Percentiles rank a stretch among this genome's conserved stretches.
Conservation (phyloP, 37 sponge, comb jelly and placozoan genomes). For the Chondrosia reniformis region DNA sequence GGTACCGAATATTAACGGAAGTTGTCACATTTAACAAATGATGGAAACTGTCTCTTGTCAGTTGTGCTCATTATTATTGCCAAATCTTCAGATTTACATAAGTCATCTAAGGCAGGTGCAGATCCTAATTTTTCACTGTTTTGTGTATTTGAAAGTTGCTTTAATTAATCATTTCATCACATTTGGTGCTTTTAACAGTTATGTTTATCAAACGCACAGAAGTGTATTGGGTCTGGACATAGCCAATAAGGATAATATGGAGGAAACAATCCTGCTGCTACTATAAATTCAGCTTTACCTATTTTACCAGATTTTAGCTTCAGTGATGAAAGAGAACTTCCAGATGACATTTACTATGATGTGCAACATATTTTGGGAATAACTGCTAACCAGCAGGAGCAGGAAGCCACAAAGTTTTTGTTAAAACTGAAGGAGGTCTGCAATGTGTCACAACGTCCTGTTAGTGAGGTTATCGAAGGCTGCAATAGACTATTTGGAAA, state of each 20-base stretch:
- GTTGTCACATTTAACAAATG: too few species aligned
- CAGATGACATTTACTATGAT: not conserved
- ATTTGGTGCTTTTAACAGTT: not conserved
- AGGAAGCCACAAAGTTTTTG: too few species aligned
- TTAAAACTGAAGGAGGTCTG: too few species aligned
- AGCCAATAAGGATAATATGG: not conserved
- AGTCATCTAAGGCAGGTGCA: not conserved
- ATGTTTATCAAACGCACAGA: not conserved
- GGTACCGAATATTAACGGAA: too few species aligned
- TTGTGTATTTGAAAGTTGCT: not conserved
- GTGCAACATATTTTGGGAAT: not conserved
- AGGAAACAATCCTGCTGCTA: not conserved
- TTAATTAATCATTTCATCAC: not conserved
- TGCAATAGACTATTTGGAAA: too few species aligned
- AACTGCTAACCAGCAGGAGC: not conserved
- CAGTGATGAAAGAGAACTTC: not conserved
- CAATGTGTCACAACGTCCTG: too few species aligned
- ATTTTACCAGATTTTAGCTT: not conserved
- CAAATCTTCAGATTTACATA: not conserved
- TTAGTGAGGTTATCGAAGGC: too few species aligned
- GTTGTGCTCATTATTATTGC: not conserved
- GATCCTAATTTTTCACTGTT: not conserved
- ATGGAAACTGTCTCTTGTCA: not conserved
- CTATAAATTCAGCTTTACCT: not conserved
- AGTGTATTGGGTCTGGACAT: not conserved